phyloP scores from a whole-genome alignment of 2,113 vertebrate species.

The Empidonax traillii region DNA sequence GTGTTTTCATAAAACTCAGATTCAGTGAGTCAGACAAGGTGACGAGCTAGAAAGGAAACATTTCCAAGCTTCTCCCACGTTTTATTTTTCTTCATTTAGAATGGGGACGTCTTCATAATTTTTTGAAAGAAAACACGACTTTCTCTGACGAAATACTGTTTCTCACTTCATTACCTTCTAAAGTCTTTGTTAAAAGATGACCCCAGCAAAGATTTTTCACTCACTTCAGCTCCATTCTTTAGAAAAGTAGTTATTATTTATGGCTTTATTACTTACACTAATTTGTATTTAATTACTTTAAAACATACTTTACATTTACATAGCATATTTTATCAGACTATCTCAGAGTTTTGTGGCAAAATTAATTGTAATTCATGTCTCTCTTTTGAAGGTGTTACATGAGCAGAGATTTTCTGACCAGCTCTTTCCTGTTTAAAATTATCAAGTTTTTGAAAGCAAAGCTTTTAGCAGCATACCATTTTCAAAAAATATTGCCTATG shows the following conservation, averaged over 20 bases:
- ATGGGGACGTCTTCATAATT: background rate
- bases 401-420: background rate
- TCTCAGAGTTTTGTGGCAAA: background rate
- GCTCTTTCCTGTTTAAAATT: background rate
- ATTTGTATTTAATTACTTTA: background rate
- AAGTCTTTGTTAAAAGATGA: background rate
- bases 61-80: background rate
- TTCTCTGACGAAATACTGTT: background rate
- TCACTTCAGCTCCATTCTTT: background rate
- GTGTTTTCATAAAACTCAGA: background rate
- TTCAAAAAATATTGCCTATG: background rate
- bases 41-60: background rate
- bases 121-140: background rate
- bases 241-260: background rate
- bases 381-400: background rate
- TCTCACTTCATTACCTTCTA: background rate
- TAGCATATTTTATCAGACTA: background rate
- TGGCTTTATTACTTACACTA: background rate
- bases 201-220: background rate
- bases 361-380: background rate
- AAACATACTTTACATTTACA: background rate
- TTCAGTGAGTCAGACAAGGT: background rate
- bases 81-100: background rate
- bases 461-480: background rate
- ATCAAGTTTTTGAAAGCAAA: background rate